phyloP scores from a whole-genome alignment of 1,140 invertebrate species.

The Hesperophylax magnus region DNA sequence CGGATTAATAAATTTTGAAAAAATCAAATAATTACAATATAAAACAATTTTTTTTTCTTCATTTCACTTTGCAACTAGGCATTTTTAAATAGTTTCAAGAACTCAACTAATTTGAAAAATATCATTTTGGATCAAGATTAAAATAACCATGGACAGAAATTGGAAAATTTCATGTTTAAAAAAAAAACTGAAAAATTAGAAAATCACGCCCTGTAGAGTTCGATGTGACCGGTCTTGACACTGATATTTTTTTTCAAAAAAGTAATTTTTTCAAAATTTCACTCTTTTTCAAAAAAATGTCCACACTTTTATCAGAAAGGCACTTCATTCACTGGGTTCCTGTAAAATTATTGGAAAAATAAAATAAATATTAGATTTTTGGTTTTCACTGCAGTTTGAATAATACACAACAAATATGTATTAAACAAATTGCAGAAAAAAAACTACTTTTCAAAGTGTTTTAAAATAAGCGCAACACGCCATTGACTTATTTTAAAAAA shows the following conservation, averaged over 20 bases:
- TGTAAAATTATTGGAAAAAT: neutral
- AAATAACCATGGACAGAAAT: neutral
- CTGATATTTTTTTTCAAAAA: slow-evolving; percentile 10
- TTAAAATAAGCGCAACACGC: too few species aligned
- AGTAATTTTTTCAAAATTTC: neutral
- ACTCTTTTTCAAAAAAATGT: slow-evolving; percentile 7
- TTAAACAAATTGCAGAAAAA: too few species aligned
- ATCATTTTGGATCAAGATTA: neutral
- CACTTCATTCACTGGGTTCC: slow-evolving; percentile 24
- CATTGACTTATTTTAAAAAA: too few species aligned
- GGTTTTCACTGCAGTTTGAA: neutral
- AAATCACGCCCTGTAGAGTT: slow-evolving; percentile 39
- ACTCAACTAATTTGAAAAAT: slow-evolving; percentile 14
- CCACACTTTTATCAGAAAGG: slow-evolving; percentile 8
- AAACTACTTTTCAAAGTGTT: too few species aligned
- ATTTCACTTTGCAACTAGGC: slow-evolving; percentile 7
- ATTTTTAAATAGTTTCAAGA: neutral
- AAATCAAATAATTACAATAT: slow-evolving; percentile 1
- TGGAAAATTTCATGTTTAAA: slow-evolving; percentile 15
- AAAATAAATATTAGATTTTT: neutral
- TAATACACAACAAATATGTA: too few species aligned
- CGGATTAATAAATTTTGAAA: neutral
- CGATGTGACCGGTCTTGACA: neutral
- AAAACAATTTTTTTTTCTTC: slow-evolving; percentile 1
- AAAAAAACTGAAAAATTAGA: slow-evolving; percentile 44